A percentile compares a stretch with the other conserved stretches of the same genome.
Evolutionary conservation across 2,113 vertebrate species (phyloP).

Genomic region (Bubalus kerabau): DNA sequence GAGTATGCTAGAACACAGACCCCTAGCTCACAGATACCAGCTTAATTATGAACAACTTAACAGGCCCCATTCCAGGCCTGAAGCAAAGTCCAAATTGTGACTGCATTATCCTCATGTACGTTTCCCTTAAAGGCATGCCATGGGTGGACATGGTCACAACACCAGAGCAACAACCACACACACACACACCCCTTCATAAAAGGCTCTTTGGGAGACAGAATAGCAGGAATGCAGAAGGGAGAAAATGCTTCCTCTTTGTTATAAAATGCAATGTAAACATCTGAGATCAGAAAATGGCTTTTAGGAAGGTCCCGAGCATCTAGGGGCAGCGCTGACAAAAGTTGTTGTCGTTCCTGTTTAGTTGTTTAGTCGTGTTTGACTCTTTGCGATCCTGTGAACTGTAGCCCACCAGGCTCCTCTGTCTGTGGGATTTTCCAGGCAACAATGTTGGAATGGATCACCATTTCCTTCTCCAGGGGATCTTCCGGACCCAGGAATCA

Average conservation of each 20-base stretch:
- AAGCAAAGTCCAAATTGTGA: constrained; percentile 11
- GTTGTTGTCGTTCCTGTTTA: background rate
- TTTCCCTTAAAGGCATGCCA: background rate
- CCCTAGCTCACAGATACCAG: background rate
- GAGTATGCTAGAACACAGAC: constrained; percentile 23
- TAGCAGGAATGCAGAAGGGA: background rate
- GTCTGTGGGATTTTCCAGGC: background rate
- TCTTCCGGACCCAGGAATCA: background rate
- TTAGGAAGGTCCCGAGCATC: background rate
- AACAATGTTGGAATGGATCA: background rate
- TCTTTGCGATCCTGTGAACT: background rate
- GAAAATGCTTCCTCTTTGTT: constrained; percentile 27
- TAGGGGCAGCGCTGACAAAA: background rate
- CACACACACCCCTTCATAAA: background rate
- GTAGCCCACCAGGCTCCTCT: background rate
- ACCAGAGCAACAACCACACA: background rate
- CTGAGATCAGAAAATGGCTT: background rate
- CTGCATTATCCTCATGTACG: background rate
- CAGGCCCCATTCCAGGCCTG: background rate
- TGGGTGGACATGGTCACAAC: background rate
- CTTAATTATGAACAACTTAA: constrained; percentile 7
- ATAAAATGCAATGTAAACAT: background rate
- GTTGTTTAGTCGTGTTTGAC: background rate
- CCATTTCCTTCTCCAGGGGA: background rate
- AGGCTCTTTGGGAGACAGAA: background rate